Evolutionary conservation across 2,888 invertebrate genomes (phyloP), one percentile per base, ranked within the genome.

Genomic region (Drosophila macrospina): DNA sequence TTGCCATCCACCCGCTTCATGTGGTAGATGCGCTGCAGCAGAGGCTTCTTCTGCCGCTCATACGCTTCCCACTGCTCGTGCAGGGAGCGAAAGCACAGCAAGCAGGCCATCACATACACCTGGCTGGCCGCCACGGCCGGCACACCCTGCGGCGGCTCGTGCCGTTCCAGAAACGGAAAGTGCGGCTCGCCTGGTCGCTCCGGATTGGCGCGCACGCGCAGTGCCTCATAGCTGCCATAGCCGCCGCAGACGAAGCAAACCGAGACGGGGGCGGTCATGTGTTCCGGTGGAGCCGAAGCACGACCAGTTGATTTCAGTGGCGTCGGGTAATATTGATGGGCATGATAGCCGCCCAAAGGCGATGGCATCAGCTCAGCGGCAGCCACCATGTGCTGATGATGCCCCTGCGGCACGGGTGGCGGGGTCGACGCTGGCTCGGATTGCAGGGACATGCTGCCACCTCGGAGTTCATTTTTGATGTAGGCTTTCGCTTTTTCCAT

Each of bases 1-100:
- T 97, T 97, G 89, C 97, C 97, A 90, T 98, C 98, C 79, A 96
- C 95, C 81, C 98, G 93, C 92, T 98, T 98, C 93, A 98, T 93
- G 96, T 98, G 98, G 91, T 98, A 98, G 89, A 98, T 94, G 56
- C 98, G 93, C 91, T 98, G 97, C 75, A 95, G 94, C 91, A 97
- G 96, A 0, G 98, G 97, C 80, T 96, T 96, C 90, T 95, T 95
- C 87, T 96, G 96, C 42, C 96, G 93, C 93, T 98, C 98, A 91
- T 97, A 97, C 72, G 95, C 94, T 87, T 98, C 97, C 98, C 98
- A 98, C 92, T 98, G 98, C 91, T 97, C 96, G 60, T 95, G 94
- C 42, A 98, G 94, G 88, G 97, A 94, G 54, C 96, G 95, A 92
- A 96, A 97, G 93, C 98, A 98, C 30, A 98, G 94, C 91, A 95